Evolutionary conservation across 2,888 invertebrate species (phyloP).

Genomic region (Pterobdella sp.): DNA sequence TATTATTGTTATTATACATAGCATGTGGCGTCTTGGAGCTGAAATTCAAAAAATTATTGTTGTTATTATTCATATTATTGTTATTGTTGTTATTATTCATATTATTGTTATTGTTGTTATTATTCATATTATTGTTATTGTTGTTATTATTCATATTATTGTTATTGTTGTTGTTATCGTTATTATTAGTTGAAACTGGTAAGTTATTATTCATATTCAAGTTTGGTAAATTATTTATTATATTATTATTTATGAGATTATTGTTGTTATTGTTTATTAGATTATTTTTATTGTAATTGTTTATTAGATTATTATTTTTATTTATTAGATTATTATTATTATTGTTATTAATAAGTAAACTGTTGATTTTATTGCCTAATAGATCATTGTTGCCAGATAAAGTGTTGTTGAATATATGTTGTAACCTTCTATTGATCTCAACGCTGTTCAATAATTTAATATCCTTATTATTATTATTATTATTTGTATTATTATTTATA

Average conservation of each 20-base stretch:
- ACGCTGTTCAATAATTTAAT: not conserved
- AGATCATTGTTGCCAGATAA: no score
- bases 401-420: no score
- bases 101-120: conserved; percentile 2
- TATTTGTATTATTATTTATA: not conserved
- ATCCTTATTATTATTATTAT: not conserved
- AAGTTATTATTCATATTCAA: not conserved
- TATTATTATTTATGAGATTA: conserved; percentile 13
- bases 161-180: not conserved
- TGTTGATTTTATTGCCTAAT: no score
- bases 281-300: not conserved
- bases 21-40: not conserved
- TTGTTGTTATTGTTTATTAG: not conserved
- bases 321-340: not conserved
- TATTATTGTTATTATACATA: not conserved
- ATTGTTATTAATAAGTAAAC: conserved; percentile 4
- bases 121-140: conserved; percentile 14
- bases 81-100: not conserved
- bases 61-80: not conserved
- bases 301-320: not conserved
- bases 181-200: not conserved
- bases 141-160: not conserved
- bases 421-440: not conserved
- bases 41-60: not conserved
- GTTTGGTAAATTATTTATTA: not conserved